Base-by-base conservation (phyloP, 2,113 vertebrate species). In the Phrynosoma platyrhinos region DNA sequence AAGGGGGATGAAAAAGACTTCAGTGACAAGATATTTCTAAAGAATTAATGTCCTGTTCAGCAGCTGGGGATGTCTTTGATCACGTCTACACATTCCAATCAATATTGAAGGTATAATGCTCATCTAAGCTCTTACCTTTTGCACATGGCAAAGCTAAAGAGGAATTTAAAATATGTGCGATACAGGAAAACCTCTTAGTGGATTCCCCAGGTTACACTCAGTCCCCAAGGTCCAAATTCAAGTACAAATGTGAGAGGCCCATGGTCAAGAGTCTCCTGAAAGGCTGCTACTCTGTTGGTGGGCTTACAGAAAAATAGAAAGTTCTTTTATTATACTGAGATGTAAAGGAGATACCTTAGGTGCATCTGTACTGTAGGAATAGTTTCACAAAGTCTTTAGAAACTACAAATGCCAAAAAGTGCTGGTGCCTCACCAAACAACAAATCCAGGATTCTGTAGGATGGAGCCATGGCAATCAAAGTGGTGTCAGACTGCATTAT, bases 81-180 rank as follows among this genome's bases (percentile, higher is more conserved):
- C 87, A 69, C 93, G 83, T 96, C 93, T 83, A 92, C 93, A 86
- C 91, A 93, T 91, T 87, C 40, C 74, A 86, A 9, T 55, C 83
- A 36, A 20, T 69, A 52, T 53, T 71, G 30, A 79, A 52, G 74
- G 66, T 86, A 18, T 66, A 82, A 79, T 75, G 81, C 71, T 42
- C 20, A 40, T 47, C 36, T 27, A 21, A 58, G 77, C 40, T 90
- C 77, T 76, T 32, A 53, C 84, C 53, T 13, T 66, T 71, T 2
- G 0, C 66, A 79, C 14, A 78, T 40, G 72, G 53, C 64, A 83
- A 80, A 9, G 40, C 71, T 25, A 55, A 77, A 62, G 42, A 77
- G 71, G 25, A 64, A 20, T 90, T 79, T 88, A 62, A 87, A 82
- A 78, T 85, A 71, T 3, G 27, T 68, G 9, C 52, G 36, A 82